These are phyloP conservation scores for Serinus canaria DNA, from an alignment of 2,113 vertebrate species.

Conservation along the genomic window DNA sequence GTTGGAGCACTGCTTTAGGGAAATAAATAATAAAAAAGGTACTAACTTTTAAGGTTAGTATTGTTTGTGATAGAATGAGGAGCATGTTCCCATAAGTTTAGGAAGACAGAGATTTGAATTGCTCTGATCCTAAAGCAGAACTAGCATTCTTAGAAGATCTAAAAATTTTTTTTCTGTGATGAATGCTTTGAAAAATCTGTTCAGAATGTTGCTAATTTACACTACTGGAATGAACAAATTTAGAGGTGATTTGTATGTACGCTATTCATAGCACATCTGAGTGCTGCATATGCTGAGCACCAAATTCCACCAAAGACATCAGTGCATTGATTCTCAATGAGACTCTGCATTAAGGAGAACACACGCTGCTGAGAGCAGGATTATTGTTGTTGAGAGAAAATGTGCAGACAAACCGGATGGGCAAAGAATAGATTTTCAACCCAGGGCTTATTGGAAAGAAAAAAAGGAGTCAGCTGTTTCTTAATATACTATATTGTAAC, in stretches of 20 bases:
- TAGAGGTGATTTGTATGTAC: neutral
- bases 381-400: neutral
- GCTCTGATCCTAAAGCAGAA: neutral
- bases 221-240: neutral
- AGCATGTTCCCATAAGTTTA: neutral
- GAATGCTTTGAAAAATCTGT: neutral
- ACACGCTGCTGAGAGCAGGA: neutral
- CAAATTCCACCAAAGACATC: neutral
- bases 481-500: neutral
- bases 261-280: neutral
- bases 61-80: neutral
- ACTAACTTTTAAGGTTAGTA: neutral
- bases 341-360: neutral
- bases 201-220: neutral
- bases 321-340: neutral
- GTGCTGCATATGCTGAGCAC: neutral
- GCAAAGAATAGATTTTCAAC: neutral
- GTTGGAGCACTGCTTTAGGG: neutral
- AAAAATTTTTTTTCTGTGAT: neutral
- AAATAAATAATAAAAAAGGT: neutral
- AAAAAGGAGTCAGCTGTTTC: neutral
- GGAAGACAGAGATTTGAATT: neutral
- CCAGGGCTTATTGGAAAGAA: neutral
- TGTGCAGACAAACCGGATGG: neutral
- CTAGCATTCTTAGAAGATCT: neutral